Evolutionary conservation across 2,113 vertebrate species (phyloP).

Genomic region (Micromys minutus): DNA sequence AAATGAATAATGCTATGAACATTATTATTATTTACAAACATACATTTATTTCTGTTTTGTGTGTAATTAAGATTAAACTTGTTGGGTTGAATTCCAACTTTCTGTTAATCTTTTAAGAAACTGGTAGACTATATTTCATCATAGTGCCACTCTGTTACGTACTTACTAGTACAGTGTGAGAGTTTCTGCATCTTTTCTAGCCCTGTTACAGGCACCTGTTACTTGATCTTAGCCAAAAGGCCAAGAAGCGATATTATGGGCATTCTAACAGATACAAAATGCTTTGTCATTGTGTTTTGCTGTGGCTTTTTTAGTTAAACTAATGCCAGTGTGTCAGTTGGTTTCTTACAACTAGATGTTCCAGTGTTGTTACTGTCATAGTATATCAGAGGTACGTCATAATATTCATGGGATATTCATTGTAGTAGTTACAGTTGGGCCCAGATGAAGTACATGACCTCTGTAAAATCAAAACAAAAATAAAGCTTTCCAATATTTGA

Average conservation of each 20-base stretch:
- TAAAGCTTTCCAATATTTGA: conserved; percentile 23
- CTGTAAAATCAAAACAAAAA: conserved; percentile 47
- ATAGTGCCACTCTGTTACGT: conserved; percentile 24
- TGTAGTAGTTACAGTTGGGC: background rate
- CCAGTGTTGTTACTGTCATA: background rate
- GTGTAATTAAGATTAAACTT: background rate
- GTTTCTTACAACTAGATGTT: background rate
- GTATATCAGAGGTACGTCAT: background rate
- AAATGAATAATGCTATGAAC: background rate
- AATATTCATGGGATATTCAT: conserved; percentile 35
- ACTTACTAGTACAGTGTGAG: background rate
- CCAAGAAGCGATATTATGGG: background rate
- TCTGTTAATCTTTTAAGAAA: background rate
- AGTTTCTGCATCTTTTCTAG: conserved; percentile 20
- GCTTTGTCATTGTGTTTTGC: conserved; percentile 3
- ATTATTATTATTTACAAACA: background rate
- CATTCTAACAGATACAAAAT: background rate
- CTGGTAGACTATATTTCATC: background rate
- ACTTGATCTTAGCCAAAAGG: background rate
- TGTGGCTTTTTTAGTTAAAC: conserved; percentile 9
- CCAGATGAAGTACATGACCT: background rate
- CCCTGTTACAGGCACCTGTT: background rate
- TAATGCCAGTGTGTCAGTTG: background rate
- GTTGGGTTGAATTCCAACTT: background rate
- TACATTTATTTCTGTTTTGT: conserved; percentile 53